Percentiles rank a stretch among this genome's conserved stretches.
Evolutionary conservation across 2,797 vertebrate species (phyloP).

Genomic region (Momotus momota): DNA sequence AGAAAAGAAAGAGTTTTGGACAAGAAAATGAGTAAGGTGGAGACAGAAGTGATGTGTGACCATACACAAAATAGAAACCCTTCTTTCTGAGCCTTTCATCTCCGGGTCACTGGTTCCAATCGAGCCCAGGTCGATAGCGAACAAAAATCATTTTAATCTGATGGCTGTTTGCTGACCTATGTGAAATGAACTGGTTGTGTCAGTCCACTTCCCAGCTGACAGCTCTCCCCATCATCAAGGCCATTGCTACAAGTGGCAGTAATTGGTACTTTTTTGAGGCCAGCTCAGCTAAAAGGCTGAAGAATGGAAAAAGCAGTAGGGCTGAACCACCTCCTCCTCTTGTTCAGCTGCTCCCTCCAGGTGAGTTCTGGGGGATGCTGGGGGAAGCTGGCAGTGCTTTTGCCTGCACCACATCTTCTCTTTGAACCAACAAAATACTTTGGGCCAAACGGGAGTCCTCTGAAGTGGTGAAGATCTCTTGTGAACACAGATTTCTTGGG

Average conservation of each 20-base stretch:
- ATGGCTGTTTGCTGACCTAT: constrained; percentile 77
- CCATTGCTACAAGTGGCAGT: constrained; percentile 67
- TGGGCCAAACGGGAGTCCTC: background rate
- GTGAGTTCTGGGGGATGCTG: background rate
- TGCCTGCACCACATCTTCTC: constrained; percentile 42
- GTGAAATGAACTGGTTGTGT: constrained; percentile 74
- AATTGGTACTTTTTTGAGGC: constrained; percentile 63
- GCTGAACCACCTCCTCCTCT: constrained; percentile 44
- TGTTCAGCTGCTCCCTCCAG: constrained; percentile 51
- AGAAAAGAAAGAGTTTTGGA: constrained; percentile 46
- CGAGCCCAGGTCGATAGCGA: constrained; percentile 67
- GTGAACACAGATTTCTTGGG: background rate
- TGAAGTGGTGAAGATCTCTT: constrained; percentile 36
- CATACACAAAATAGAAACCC: constrained; percentile 69
- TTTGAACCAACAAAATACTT: constrained; percentile 41
- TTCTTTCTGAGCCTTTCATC: constrained; percentile 76
- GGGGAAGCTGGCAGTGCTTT: background rate
- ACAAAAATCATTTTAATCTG: constrained; percentile 78
- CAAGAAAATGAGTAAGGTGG: constrained; percentile 70
- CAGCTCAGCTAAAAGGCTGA: constrained; percentile 29
- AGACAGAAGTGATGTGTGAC: constrained; percentile 74
- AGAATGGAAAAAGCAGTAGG: constrained; percentile 48
- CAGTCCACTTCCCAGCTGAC: constrained; percentile 72
- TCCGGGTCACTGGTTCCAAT: constrained; percentile 72
- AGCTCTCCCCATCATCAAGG: constrained; percentile 66